phyloP scores from a whole-genome alignment of 2,888 invertebrate species.

The Euplagia quadripunctaria region DNA sequence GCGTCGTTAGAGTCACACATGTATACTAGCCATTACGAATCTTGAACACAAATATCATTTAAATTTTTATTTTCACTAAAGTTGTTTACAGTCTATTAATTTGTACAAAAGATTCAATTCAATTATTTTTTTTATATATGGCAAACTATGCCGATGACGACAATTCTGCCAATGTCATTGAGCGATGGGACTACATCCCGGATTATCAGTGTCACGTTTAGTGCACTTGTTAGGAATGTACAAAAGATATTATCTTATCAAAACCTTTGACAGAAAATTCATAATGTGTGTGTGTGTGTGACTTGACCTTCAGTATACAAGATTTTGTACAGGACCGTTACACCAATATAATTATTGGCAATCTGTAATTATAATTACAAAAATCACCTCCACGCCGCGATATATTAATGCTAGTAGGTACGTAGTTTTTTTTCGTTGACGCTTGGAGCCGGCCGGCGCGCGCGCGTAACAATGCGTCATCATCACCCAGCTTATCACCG shows the following conservation, averaged over 20 bases:
- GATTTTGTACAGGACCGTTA: slow-evolving; percentile 69
- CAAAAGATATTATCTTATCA: no score
- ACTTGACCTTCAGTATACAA: slow-evolving; percentile 44
- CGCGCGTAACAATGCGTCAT: slow-evolving; percentile 38
- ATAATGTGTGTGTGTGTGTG: not conserved
- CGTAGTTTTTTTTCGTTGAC: slow-evolving; percentile 31
- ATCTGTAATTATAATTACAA: slow-evolving; percentile 50
- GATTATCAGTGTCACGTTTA: no score
- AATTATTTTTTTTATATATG: no score
- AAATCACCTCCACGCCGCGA: slow-evolving; percentile 54
- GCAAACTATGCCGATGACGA: no score
- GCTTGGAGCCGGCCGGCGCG: slow-evolving; percentile 45
- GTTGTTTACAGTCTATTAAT: not conserved
- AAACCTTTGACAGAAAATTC: not conserved
- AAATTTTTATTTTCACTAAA: not conserved
- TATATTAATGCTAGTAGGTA: slow-evolving; percentile 45
- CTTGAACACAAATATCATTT: not conserved
- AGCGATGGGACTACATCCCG: no score
- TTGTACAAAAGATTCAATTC: no score
- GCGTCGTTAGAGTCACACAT: slow-evolving; percentile 25
- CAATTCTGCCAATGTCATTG: no score
- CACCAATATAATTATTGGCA: no score
- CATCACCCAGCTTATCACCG: slow-evolving; percentile 54
- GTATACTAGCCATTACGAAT: not conserved
- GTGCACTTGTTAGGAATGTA: no score